Conservation (phyloP, 2,113 vertebrate genomes). For the Lepus timidus region DNA sequence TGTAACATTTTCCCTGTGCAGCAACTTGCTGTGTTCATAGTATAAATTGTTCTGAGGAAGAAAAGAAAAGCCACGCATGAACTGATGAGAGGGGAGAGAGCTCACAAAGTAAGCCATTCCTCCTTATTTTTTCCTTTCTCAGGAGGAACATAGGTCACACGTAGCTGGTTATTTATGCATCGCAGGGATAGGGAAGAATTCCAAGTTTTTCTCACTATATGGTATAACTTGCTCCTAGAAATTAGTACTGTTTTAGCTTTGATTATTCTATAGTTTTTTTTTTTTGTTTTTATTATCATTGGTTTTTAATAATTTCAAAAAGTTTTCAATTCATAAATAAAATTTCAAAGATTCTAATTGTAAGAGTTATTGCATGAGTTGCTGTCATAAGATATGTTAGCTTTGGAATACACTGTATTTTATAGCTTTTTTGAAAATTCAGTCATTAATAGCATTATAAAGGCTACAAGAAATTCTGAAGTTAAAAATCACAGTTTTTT, state of each 20-base stretch:
- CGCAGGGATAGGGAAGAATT: rapidly evolving
- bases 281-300: neutral
- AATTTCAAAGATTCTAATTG: neutral
- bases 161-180: neutral
- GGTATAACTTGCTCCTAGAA: neutral
- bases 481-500: neutral
- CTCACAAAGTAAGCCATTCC: neutral
- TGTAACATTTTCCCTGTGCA: conserved; percentile 47
- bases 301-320: neutral
- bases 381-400: neutral
- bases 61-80: conserved; percentile 24
- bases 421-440: neutral
- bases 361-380: neutral
- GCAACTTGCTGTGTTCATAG: conserved; percentile 49
- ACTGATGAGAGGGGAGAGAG: neutral
- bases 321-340: neutral
- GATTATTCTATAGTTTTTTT: neutral
- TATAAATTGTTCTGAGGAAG: conserved; percentile 4
- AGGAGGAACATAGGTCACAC: neutral
- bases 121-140: neutral
- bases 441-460: neutral
- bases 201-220: neutral
- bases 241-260: neutral
- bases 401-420: neutral
- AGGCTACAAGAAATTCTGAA: neutral